Evolutionary conservation across 2,113 vertebrate species (phyloP).

Genomic region (Willisornis vidua): DNA sequence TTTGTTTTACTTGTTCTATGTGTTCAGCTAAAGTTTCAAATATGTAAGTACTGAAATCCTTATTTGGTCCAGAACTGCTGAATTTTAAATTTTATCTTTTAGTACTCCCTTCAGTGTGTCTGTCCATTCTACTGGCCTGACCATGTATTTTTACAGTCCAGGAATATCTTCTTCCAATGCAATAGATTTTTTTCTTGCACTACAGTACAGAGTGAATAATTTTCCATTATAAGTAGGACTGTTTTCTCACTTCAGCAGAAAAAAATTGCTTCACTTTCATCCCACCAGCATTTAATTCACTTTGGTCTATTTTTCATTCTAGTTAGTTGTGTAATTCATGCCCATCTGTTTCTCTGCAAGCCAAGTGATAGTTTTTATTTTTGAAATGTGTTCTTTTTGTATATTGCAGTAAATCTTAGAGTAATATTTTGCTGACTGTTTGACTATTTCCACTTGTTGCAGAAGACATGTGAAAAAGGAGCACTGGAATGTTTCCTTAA

Average conservation of each 20-base stretch:
- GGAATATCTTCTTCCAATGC: neutral
- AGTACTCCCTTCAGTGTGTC: neutral
- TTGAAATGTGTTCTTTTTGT: conserved; percentile 32
- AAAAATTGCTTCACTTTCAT: conserved; percentile 10
- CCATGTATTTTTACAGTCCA: neutral
- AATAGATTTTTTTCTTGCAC: conserved; percentile 47
- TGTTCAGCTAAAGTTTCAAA: neutral
- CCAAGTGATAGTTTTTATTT: conserved; percentile 7
- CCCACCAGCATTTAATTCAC: conserved; percentile 26
- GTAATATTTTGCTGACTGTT: neutral
- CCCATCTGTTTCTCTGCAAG: conserved; percentile 56
- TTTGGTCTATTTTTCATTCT: conserved; percentile 46
- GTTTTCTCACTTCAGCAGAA: conserved; percentile 47
- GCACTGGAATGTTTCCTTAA: neutral
- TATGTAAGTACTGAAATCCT: neutral
- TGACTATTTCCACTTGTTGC: conserved; percentile 2
- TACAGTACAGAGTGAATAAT: conserved; percentile 36
- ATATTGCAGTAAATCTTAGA: conserved; percentile 14
- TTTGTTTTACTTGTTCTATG: neutral
- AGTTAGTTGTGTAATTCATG: conserved; percentile 46
- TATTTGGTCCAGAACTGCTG: neutral
- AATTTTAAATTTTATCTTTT: neutral
- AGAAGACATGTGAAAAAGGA: neutral
- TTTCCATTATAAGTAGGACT: conserved; percentile 51
- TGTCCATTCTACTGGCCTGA: neutral